Evolutionary conservation across 2,888 invertebrate genomes (phyloP).

Genomic region (Euspilapteryx auroguttella): DNA sequence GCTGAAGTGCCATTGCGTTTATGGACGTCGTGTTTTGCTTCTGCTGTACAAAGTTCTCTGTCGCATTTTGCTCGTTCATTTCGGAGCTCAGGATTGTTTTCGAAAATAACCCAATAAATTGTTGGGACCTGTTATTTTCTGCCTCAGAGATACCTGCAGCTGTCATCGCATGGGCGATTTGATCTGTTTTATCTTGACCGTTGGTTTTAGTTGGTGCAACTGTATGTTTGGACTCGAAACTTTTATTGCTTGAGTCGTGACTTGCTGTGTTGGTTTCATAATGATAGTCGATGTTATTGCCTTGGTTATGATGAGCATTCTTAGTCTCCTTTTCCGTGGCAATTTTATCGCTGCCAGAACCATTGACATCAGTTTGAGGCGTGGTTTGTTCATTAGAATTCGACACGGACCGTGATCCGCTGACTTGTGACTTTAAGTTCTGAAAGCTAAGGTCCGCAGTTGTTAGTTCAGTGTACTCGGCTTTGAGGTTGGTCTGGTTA

Average conservation of each 20-base stretch:
- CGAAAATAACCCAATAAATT: constrained; percentile 47
- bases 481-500: constrained; percentile 26
- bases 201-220: constrained; percentile 14
- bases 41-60: neutral
- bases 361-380: neutral
- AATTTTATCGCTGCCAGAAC: neutral
- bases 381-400: neutral
- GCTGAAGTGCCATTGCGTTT: constrained; percentile 43
- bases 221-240: neutral
- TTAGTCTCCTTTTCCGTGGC: too few species aligned
- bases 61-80: constrained; percentile 24
- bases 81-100: constrained; percentile 59
- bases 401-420: neutral
- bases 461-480: constrained; percentile 48
- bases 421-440: too few species aligned
- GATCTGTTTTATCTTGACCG: constrained; percentile 32
- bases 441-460: constrained; percentile 39
- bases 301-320: too few species aligned
- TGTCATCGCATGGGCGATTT: constrained; percentile 48
- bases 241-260: neutral
- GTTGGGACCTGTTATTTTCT: constrained; percentile 24
- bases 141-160: constrained; percentile 40
- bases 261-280: neutral
- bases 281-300: neutral
- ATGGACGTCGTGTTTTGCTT: constrained; percentile 16